Evolutionary conservation across 2,888 invertebrate genomes (phyloP).

Genomic region (Sarcophaga caerulescens): DNA sequence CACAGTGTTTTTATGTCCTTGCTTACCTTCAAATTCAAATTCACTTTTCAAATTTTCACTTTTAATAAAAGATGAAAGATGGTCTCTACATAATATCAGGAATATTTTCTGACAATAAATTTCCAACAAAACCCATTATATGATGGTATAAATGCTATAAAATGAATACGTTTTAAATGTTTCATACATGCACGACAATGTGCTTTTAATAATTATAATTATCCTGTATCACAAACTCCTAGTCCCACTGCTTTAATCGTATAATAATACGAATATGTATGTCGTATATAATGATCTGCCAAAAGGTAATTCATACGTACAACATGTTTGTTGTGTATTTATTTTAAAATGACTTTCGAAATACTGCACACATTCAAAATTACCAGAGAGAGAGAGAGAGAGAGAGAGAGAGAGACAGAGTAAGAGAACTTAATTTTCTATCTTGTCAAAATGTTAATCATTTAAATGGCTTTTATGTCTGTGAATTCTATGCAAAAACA

Average conservation of each 20-base stretch:
- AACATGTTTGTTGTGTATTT: neutral
- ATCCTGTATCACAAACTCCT: too few species aligned
- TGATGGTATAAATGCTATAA: too few species aligned
- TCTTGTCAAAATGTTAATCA: slow-evolving; percentile 16
- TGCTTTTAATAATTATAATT: too few species aligned
- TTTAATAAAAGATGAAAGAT: too few species aligned
- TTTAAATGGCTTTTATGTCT: slow-evolving; percentile 2
- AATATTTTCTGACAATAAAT: too few species aligned
- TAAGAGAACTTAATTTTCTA: slow-evolving; percentile 18
- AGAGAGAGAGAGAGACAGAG: neutral
- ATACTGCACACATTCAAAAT: neutral
- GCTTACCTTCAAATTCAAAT: too few species aligned
- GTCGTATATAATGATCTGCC: neutral
- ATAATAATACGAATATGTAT: neutral
- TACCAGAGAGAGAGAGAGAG: neutral
- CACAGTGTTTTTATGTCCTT: too few species aligned
- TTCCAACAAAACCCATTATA: too few species aligned
- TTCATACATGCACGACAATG: too few species aligned
- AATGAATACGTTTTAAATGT: too few species aligned
- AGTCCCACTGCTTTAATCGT: neutral
- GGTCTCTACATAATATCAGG: too few species aligned
- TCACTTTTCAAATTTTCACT: too few species aligned
- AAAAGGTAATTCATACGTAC: neutral
- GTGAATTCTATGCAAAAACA: slow-evolving; percentile 10
- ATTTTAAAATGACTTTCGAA: neutral